Base-by-base conservation (phyloP, 2,797 vertebrate genomes). In the Dicrostonyx torquatus region DNA sequence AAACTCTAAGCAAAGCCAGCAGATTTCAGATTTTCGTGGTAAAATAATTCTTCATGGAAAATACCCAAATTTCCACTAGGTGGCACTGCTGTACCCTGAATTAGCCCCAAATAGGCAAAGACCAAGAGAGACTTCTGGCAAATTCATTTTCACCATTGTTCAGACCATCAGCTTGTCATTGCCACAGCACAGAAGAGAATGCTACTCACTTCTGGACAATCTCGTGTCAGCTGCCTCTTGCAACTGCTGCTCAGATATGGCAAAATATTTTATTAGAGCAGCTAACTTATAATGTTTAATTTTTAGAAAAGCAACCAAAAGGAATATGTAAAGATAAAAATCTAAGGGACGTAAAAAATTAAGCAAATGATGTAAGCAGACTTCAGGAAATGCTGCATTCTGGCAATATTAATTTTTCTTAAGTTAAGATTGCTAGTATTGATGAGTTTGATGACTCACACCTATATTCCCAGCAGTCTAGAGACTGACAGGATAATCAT, bases 61-160 rank as follows among this genome's bases (percentile, higher is more conserved):
- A 20, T 13, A 77, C 1, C 31, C 1, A 64, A 17, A 43, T 0
- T 34, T 83, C 98, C 98, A 93, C 98, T 96, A 98, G 98, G 96
- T 89, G 98, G 68, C 95, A 97, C 98, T 98, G 97, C 95, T 93
- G 97, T 22, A 96, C 45, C 6, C 17, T 0, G 90, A 97, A 98
- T 96, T 4, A 91, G 0, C 1, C 1, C 9, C 11, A 13, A 45
- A 4, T 45, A 26, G 2, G 37, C 5, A 1, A 45, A 91, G 45
- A 82, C 7, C 40, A 53, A 96, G 50, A 14, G 1, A 77, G 79
- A 88, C 87, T 95, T 91, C 15, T 1, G 18, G 26, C 9, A 78
- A 87, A 80, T 80, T 94, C 13, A 45, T 83, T 72, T 55, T 43
- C 18, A 6, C 75, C 48, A 40, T 53, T 50, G 31, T 75, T 90